Evolutionary conservation across 2,113 vertebrate genomes (phyloP).

Genomic region (Centropristis striata): DNA sequence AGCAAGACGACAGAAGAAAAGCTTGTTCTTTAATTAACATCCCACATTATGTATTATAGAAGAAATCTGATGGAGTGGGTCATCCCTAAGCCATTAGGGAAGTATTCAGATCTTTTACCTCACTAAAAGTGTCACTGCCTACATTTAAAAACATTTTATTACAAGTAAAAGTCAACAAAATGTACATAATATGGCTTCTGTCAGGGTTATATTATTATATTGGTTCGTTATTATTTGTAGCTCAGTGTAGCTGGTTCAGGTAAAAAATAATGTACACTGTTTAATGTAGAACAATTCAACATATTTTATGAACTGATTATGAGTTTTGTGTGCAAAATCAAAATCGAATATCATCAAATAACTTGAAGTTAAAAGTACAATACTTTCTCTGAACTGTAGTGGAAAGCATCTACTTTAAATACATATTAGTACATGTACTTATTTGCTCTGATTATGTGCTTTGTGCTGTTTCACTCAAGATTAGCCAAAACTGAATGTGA

Average conservation of each 20-base stretch:
- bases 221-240: background rate
- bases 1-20: background rate
- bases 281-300: no score
- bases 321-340: no score
- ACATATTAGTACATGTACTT: no score
- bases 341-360: no score
- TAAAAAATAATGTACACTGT: no score
- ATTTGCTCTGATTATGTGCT: background rate
- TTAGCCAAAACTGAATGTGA: background rate
- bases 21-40: background rate
- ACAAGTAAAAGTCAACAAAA: background rate
- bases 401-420: no score
- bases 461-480: background rate
- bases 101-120: background rate
- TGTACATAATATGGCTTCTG: background rate
- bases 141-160: background rate
- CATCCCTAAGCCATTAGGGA: background rate
- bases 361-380: no score
- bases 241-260: background rate
- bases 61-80: background rate
- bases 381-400: no score
- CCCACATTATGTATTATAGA: background rate
- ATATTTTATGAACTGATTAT: no score
- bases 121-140: no score
- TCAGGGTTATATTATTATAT: background rate